Percentiles rank a stretch among this genome's conserved stretches.
These are phyloP conservation scores for Harmothoe impar DNA, from an alignment of 2,888 invertebrate species.

Conservation along the genomic window DNA sequence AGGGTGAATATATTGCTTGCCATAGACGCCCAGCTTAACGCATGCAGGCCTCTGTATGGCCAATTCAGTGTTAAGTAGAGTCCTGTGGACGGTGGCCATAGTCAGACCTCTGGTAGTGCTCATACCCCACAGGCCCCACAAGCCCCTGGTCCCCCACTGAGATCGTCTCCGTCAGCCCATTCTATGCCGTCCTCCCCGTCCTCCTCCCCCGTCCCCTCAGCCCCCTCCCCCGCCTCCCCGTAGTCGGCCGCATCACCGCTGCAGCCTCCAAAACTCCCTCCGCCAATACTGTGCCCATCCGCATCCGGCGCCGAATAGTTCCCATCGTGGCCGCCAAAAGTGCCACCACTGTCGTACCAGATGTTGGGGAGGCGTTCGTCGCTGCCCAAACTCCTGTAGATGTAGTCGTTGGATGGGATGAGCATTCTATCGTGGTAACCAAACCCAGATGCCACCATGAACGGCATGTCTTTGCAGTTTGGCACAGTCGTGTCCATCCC, in stretches of 20 bases:
- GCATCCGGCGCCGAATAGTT: neutral
- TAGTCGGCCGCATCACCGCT: slow-evolving; percentile 19
- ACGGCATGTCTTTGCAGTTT: neutral
- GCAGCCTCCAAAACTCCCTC: slow-evolving; percentile 41
- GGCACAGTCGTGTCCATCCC: neutral
- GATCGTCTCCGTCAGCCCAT: neutral
- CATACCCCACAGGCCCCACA: neutral
- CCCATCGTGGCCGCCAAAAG: neutral
- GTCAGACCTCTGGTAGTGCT: no score
- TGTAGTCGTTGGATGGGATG: slow-evolving; percentile 21
- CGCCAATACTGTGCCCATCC: neutral
- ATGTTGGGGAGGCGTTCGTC: neutral
- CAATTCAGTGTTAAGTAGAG: no score
- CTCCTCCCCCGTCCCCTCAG: neutral
- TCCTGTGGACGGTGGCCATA: no score
- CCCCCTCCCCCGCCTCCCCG: slow-evolving; percentile 2
- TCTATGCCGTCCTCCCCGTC: neutral
- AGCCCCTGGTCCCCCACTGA: neutral
- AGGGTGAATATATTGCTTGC: no score
- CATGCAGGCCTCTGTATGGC: no score
- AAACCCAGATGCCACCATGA: slow-evolving; percentile 28
- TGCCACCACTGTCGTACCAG: neutral
- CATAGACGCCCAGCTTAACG: no score
- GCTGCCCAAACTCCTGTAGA: neutral
- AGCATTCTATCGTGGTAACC: neutral